Evolutionary conservation across 1,140 invertebrate species (phyloP), one percentile per base, ranked within the genome.

Genomic region (Drosophila nasuta): DNA sequence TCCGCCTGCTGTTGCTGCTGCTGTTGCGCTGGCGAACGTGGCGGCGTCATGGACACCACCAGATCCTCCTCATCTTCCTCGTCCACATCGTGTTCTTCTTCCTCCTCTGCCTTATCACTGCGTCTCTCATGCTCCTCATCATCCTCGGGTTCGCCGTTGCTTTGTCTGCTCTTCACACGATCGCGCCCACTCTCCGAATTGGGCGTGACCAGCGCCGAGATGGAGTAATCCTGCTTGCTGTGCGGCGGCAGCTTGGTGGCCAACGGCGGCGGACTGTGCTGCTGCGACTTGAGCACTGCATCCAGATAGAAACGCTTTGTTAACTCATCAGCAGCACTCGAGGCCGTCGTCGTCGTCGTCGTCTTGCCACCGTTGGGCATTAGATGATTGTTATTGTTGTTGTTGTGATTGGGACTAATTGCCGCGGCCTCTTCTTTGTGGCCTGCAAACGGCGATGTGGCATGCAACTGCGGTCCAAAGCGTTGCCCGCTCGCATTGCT

Each of bases 241-340:
- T 85, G 78, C 8, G 64, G 70, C 5, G 89, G 79, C 51, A 91
- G 60, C 15, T 89, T 89, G 0, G 87, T 91, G 6, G 75, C 83
- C 66, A 75, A 41, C 10, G 82, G 77, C 2, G 91, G 85, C 1
- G 89, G 79, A 48, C 75, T 88, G 20, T 79, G 81, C 33, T 80
- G 93, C 90, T 96, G 95, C 1, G 95, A 95, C 75, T 96, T 95
- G 11, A 96, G 91, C 20, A 96, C 95, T 3, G 95, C 95, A 76
- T 96, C 96, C 68, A 96, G 93, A 82, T 96, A 96, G 85, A 96
- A 95, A 46, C 96, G 92, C 71, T 96, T 96, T 7, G 94, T 94
- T 59, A 94, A 94, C 5, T 94, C 93, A 63, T 95, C 95, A 0
- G 94, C 54, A 0, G 54, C 54, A 41, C 51, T 54, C 5, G 51